Evolutionary conservation across 2,797 vertebrate genomes (phyloP).

Genomic region (Psittacula derbiana): DNA sequence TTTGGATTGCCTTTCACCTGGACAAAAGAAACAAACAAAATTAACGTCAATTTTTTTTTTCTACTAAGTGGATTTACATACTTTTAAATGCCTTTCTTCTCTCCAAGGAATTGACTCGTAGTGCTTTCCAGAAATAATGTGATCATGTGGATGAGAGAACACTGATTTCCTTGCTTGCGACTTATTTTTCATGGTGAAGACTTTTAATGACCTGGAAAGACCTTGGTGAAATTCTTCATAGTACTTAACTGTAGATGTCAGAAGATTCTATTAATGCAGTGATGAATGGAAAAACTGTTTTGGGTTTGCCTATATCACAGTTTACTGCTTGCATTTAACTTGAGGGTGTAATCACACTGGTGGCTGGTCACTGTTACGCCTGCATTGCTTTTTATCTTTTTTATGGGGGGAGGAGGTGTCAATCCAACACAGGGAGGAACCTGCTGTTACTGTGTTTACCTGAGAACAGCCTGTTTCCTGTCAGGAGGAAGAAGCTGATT

Average conservation of each 20-base stretch:
- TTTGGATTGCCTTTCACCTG: background rate
- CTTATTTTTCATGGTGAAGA: background rate
- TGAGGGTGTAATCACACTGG: fast-evolving
- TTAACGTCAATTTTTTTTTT: background rate
- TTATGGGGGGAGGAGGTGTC: background rate
- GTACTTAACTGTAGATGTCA: background rate
- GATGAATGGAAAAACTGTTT: background rate
- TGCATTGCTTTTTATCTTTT: background rate
- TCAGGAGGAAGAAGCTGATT: background rate
- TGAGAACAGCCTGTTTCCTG: background rate
- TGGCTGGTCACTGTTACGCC: background rate
- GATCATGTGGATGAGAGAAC: background rate
- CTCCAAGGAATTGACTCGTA: background rate
- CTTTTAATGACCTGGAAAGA: background rate
- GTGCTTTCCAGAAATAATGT: background rate
- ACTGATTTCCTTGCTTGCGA: background rate
- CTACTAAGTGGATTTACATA: background rate
- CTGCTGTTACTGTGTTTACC: background rate
- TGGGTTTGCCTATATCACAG: background rate
- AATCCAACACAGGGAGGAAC: background rate
- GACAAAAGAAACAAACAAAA: background rate
- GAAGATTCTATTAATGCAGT: background rate
- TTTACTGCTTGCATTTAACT: background rate
- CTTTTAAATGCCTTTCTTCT: background rate
- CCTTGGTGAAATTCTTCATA: background rate